phyloP scores from a whole-genome alignment of 1,140 invertebrate genomes.

The Piezodorus guildinii region DNA sequence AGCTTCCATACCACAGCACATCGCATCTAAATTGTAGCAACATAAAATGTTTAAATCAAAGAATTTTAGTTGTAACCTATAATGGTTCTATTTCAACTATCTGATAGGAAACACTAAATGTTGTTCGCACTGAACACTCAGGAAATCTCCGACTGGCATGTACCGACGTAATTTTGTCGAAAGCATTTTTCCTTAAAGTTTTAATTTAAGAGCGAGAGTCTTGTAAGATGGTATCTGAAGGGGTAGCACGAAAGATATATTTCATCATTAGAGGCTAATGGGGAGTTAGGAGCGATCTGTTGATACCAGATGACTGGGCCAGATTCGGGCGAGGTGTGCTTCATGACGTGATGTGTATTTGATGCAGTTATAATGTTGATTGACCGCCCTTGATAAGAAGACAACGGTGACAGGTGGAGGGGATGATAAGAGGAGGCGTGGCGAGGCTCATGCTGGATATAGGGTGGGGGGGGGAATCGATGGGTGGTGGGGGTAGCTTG shows the following conservation, averaged over 20 bases:
- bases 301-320: not conserved
- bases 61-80: too few species aligned
- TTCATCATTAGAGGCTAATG: slow-evolving; percentile 7
- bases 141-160: too few species aligned
- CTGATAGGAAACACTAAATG: too few species aligned
- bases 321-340: not conserved
- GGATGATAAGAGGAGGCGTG: not conserved
- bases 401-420: not conserved
- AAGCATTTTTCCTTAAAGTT: too few species aligned
- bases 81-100: too few species aligned
- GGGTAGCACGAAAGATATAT: not conserved
- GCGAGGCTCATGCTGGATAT: too few species aligned
- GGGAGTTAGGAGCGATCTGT: not conserved
- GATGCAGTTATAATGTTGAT: slow-evolving; percentile 12
- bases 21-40: too few species aligned
- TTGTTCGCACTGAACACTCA: too few species aligned
- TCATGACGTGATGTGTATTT: slow-evolving; percentile 11
- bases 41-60: too few species aligned
- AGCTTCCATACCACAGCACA: too few species aligned
- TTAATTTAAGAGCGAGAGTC: not conserved
- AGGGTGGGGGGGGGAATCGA: not conserved
- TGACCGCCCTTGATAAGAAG: not conserved
- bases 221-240: slow-evolving; percentile 1
- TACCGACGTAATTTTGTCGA: too few species aligned
- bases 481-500: slow-evolving; percentile 19